These are phyloP conservation scores for Andrena camellia DNA, from an alignment of 2,888 invertebrate species.

Conservation along the genomic window DNA sequence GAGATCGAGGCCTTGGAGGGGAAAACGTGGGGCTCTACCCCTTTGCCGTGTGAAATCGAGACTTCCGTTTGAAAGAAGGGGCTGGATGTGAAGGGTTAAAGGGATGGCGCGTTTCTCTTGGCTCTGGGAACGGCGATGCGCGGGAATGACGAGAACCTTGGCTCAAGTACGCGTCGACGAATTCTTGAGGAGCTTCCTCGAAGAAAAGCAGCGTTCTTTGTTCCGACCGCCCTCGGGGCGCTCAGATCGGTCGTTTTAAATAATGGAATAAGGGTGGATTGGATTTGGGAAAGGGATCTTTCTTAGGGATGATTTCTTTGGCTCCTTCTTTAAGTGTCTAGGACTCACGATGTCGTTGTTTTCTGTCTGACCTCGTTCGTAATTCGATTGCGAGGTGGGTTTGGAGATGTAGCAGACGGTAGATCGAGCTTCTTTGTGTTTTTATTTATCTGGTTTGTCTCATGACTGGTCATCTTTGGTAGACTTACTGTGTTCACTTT, in stretches of 20 bases:
- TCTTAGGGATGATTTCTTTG: neutral
- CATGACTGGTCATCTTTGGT: neutral
- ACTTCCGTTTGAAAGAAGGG: neutral
- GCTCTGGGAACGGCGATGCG: neutral
- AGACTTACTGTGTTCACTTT: too few relatives aligned
- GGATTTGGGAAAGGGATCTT: neutral
- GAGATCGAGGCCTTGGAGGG: conserved; percentile 9
- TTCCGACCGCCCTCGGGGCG: too few relatives aligned
- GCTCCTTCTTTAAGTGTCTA: neutral
- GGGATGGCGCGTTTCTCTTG: neutral
- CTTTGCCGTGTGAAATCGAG: neutral
- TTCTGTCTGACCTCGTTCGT: neutral
- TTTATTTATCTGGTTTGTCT: neutral
- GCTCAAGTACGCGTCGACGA: neutral
- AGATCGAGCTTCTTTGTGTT: neutral
- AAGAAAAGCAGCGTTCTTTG: neutral
- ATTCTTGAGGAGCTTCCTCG: neutral
- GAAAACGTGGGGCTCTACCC: neutral
- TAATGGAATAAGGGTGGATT: too few relatives aligned
- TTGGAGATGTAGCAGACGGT: neutral
- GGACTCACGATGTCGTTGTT: too few relatives aligned
- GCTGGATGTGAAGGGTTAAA: neutral
- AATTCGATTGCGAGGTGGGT: neutral
- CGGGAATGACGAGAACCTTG: conserved; percentile 4
- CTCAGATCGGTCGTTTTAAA: too few relatives aligned